phyloP scores from a whole-genome alignment of 2,797 vertebrate genomes.

The Nyctalus aviator region DNA sequence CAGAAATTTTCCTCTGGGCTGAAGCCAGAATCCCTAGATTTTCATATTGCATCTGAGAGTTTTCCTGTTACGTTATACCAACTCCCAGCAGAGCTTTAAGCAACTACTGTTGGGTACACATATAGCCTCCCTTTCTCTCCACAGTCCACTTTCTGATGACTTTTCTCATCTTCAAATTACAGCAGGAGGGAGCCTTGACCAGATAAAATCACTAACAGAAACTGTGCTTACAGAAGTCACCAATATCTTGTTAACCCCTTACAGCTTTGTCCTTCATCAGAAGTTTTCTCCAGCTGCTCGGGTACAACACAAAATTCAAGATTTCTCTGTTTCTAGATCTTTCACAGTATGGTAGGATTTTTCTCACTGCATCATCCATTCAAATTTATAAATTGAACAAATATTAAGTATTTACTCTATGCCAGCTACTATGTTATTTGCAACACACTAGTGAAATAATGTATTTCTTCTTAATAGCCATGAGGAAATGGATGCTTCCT shows the following conservation, averaged over 20 bases:
- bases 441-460: background rate
- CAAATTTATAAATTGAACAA: background rate
- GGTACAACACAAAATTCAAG: background rate
- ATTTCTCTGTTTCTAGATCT: background rate
- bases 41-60: background rate
- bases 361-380: background rate
- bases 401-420: background rate
- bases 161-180: conserved; percentile 64
- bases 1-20: conserved; percentile 10
- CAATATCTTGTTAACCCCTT: background rate
- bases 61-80: background rate
- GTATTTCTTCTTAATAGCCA: background rate
- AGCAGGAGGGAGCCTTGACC: background rate
- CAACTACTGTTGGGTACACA: background rate
- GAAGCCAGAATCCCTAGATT: background rate
- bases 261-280: background rate
- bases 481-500: background rate
- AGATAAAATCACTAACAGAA: conserved; percentile 57
- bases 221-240: conserved; percentile 25
- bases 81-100: background rate
- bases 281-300: background rate
- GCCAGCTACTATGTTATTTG: background rate
- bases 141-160: background rate
- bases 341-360: background rate
- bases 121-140: background rate